Conservation (phyloP, 2,797 vertebrate species). For the Prionace glauca region DNA sequence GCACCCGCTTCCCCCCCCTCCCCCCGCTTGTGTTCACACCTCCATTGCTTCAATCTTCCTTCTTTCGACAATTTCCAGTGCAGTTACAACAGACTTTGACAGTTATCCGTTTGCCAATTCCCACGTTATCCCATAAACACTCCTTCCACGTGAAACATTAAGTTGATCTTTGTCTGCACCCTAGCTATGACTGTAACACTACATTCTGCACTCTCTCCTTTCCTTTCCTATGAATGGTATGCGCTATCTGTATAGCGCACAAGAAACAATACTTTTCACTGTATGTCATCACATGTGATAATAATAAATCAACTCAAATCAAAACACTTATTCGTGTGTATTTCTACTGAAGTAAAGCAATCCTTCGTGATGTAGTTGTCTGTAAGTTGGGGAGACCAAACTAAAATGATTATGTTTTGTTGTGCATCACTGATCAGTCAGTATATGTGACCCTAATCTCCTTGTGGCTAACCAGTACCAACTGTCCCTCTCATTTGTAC, state of each 20-base stretch:
- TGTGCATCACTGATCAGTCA: background rate
- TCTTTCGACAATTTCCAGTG: background rate
- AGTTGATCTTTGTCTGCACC: too few relatives aligned
- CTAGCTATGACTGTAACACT: too few relatives aligned
- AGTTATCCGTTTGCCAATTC: background rate
- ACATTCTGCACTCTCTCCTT: too few relatives aligned
- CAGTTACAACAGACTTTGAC: background rate
- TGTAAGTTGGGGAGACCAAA: background rate
- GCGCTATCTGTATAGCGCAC: too few relatives aligned
- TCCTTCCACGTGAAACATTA: background rate
- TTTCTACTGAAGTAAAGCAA: background rate
- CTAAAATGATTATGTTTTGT: background rate
- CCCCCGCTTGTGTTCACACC: background rate
- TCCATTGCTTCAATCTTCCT: background rate
- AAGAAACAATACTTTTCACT: too few relatives aligned
- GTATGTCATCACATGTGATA: too few relatives aligned
- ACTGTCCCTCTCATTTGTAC: background rate
- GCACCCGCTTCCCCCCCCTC: too few relatives aligned
- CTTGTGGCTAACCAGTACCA: background rate
- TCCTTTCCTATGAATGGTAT: too few relatives aligned
- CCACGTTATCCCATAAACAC: background rate
- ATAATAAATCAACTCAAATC: too few relatives aligned
- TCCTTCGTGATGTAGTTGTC: too few relatives aligned
- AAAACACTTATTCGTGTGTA: background rate
- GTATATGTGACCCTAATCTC: background rate